Evolutionary conservation across 53 echinoderm and acorn worm genomes (phyloP).

Genomic region (Astropecten irregularis): DNA sequence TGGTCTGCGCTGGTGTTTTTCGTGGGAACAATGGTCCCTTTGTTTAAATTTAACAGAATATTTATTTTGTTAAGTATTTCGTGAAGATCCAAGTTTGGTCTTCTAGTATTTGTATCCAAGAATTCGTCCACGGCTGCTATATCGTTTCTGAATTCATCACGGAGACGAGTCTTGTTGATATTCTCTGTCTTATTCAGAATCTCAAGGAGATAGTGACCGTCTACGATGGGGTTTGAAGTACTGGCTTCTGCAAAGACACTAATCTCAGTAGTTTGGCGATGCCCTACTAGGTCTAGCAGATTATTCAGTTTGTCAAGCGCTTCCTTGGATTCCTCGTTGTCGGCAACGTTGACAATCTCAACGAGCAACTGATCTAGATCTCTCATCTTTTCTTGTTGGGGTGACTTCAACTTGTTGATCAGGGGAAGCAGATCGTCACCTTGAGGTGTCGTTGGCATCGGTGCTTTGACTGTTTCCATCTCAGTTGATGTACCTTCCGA

Average conservation of each 20-base stretch:
- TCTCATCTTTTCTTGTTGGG: not conserved
- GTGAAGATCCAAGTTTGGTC: not conserved
- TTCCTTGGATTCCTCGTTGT: not conserved
- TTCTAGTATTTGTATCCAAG: not conserved
- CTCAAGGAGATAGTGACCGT: not conserved
- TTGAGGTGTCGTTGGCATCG: not conserved
- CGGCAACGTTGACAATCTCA: not conserved
- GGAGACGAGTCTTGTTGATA: not conserved
- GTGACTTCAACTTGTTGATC: not conserved
- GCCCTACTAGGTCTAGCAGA: not conserved
- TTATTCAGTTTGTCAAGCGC: not conserved
- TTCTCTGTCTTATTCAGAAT: constrained; percentile 20
- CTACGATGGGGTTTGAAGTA: not conserved
- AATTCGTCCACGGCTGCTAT: not conserved
- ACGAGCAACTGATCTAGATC: not conserved
- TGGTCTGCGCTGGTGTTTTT: no score
- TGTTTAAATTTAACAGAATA: not conserved
- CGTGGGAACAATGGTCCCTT: not conserved
- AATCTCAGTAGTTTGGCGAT: not conserved
- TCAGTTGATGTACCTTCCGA: not conserved
- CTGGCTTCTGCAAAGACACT: not conserved
- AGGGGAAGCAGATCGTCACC: not conserved
- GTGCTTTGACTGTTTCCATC: not conserved
- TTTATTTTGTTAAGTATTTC: not conserved
- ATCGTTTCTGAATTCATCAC: not conserved